Conservation (phyloP, 2,797 vertebrate species). For the Botia kubotai region DNA sequence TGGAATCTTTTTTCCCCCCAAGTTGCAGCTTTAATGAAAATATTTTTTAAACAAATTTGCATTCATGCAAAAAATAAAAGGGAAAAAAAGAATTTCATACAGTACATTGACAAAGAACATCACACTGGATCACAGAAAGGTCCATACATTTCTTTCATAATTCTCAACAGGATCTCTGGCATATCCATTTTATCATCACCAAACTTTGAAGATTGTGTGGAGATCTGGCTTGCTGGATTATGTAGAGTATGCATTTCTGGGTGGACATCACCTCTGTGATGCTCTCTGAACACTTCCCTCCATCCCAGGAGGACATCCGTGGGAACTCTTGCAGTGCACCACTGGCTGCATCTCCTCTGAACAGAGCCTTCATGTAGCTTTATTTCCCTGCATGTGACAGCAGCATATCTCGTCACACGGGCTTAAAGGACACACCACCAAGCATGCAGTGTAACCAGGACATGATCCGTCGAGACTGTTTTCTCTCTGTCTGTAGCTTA, state of each 20-base stretch:
- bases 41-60: slow-evolving; percentile 81
- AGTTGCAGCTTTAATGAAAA: slow-evolving; percentile 89
- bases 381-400: slow-evolving; percentile 29
- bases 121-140: slow-evolving; percentile 72
- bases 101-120: slow-evolving; percentile 79
- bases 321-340: neutral
- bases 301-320: neutral
- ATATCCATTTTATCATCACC: slow-evolving; percentile 47
- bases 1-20: slow-evolving; percentile 64
- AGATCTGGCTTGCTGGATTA: slow-evolving; percentile 28
- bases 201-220: slow-evolving; percentile 15
- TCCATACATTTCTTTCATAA: slow-evolving; percentile 28
- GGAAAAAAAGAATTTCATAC: slow-evolving; percentile 78
- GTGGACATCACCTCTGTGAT: neutral
- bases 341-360: slow-evolving; percentile 67
- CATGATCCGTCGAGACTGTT: slow-evolving; percentile 75
- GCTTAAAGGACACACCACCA: slow-evolving; percentile 88
- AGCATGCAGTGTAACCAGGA: slow-evolving; percentile 93
- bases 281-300: neutral
- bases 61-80: slow-evolving; percentile 82
- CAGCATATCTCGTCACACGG: slow-evolving; percentile 74
- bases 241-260: slow-evolving; percentile 19
- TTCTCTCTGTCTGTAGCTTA: slow-evolving; percentile 63
- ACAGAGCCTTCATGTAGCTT: slow-evolving; percentile 22
- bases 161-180: slow-evolving; percentile 45